Conservation (phyloP, 2,888 invertebrate genomes). For the Drosophila longiperda region DNA sequence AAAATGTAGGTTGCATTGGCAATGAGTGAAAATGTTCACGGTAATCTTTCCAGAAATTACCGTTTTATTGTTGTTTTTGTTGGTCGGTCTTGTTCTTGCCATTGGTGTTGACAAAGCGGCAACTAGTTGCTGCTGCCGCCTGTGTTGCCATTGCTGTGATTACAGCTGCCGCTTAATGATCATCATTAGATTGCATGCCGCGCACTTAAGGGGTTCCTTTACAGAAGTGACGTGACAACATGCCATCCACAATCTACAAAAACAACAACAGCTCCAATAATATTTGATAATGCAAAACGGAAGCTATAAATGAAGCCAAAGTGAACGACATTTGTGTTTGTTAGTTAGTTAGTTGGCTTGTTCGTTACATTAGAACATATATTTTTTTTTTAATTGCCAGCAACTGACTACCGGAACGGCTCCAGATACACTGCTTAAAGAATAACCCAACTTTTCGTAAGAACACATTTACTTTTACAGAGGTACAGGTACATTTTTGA, state of each 20-base stretch:
- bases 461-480: neutral
- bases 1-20: slow-evolving; percentile 78
- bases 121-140: slow-evolving; percentile 45
- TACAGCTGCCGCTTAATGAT: slow-evolving; percentile 72
- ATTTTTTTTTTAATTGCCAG: slow-evolving; percentile 56
- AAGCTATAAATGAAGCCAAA: slow-evolving; percentile 65
- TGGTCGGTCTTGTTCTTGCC: slow-evolving; percentile 28
- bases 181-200: slow-evolving; percentile 72
- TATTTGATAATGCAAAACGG: slow-evolving; percentile 81
- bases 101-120: slow-evolving; percentile 71
- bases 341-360: slow-evolving; percentile 17
- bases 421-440: neutral
- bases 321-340: slow-evolving; percentile 59
- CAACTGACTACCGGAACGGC: slow-evolving; percentile 39
- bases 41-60: slow-evolving; percentile 74
- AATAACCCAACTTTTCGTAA: neutral
- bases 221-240: slow-evolving; percentile 68
- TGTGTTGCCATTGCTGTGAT: slow-evolving; percentile 50
- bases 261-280: slow-evolving; percentile 55
- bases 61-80: slow-evolving; percentile 49
- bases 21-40: slow-evolving; percentile 70
- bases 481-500: neutral
- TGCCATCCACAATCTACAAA: slow-evolving; percentile 56
- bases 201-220: slow-evolving; percentile 67
- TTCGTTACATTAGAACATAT: slow-evolving; percentile 30